Percentiles rank a stretch among this genome's conserved stretches.
These are phyloP conservation scores for Helicoverpa armigera DNA, from an alignment of 1,140 invertebrate genomes.

Conservation along the genomic window DNA sequence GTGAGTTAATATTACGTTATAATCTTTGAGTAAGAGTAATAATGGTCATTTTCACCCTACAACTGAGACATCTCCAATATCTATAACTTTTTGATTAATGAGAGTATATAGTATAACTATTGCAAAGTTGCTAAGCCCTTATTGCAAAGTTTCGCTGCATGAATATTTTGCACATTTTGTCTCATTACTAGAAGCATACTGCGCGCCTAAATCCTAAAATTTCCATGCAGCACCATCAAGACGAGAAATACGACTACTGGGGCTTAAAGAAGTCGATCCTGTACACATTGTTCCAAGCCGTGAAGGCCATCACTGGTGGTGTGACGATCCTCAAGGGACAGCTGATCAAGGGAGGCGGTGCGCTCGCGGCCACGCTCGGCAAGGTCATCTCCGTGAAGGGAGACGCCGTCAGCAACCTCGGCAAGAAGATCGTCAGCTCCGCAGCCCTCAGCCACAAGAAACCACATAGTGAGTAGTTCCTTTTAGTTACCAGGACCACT, in stretches of 20 bases:
- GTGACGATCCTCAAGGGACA: constrained; percentile 94
- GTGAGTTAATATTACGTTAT: constrained; percentile 64
- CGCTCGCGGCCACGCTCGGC: constrained; percentile 91
- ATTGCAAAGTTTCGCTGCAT: no score
- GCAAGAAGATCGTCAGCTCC: constrained; percentile 91
- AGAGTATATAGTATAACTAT: no score
- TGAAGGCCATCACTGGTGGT: constrained; percentile 94
- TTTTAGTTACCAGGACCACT: background rate
- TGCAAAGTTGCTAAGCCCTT: no score
- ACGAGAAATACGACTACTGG: constrained; percentile 90
- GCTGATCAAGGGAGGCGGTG: constrained; percentile 93
- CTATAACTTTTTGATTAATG: no score
- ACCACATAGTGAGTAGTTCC: constrained; percentile 69
- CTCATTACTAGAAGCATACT: no score
- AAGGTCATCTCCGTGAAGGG: constrained; percentile 91
- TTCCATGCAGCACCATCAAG: constrained; percentile 61
- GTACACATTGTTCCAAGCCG: constrained; percentile 92
- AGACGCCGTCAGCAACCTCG: constrained; percentile 91
- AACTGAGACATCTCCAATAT: no score
- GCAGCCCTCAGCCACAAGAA: constrained; percentile 88
- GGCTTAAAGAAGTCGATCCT: constrained; percentile 93
- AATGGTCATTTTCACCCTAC: no score
- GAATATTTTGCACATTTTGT: no score
- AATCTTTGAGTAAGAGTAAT: no score
- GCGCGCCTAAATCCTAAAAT: background rate